These are phyloP conservation scores for Glomeris maerens DNA, from an alignment of 1,140 invertebrate genomes.

Conservation along the genomic window DNA sequence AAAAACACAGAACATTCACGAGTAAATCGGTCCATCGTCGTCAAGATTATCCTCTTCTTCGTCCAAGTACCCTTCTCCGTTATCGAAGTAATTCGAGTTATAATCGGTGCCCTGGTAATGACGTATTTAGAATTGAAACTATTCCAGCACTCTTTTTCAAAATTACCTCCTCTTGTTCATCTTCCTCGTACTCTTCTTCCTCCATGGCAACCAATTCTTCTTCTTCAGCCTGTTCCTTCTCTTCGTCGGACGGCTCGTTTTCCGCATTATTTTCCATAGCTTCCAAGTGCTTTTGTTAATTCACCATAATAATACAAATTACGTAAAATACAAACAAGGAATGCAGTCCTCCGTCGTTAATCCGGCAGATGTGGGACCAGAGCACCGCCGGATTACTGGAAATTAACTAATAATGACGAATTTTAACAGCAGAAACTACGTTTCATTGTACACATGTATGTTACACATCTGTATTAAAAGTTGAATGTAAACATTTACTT, in stretches of 20 bases:
- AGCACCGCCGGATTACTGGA: too few species aligned
- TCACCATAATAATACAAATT: too few species aligned
- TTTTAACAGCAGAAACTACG: too few species aligned
- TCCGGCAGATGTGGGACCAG: too few species aligned
- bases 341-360: too few species aligned
- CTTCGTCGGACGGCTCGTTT: conserved; percentile 5
- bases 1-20: not conserved
- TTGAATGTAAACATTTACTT: too few species aligned
- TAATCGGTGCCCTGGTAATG: conserved; percentile 50
- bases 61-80: conserved; percentile 69
- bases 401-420: too few species aligned
- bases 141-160: conserved; percentile 17
- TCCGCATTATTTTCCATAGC: conserved; percentile 4
- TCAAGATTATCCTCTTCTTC: conserved; percentile 67
- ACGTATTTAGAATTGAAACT: conserved; percentile 6
- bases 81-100: conserved; percentile 69
- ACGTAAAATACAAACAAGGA: too few species aligned
- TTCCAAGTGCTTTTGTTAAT: conserved; percentile 20
- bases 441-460: too few species aligned
- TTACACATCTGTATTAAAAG: too few species aligned
- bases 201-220: conserved; percentile 13
- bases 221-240: conserved; percentile 10
- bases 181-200: conserved; percentile 7
- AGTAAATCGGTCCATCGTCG: conserved; percentile 42
- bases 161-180: conserved; percentile 48